Conservation (phyloP, 2,797 vertebrate species). For the Tenualosa thibaudeaui region DNA sequence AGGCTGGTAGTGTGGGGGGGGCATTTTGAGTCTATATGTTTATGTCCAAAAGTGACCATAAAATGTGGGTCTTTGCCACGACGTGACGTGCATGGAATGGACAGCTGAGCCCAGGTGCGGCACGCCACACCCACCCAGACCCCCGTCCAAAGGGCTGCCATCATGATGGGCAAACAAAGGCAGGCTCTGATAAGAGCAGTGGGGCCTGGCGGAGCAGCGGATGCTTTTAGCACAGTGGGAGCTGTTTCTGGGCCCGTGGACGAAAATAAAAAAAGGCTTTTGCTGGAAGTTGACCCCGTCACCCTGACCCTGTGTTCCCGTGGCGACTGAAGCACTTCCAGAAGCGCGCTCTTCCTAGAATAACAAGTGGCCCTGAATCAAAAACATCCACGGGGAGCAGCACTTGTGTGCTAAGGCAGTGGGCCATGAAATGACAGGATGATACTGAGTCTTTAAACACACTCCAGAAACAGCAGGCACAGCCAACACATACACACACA, state of each 20-base stretch:
- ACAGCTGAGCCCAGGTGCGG: neutral
- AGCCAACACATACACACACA: conserved; percentile 3
- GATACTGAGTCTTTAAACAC: conserved; percentile 59
- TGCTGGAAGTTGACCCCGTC: conserved; percentile 47
- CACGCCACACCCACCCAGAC: neutral
- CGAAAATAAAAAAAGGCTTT: conserved; percentile 31
- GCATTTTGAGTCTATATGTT: neutral
- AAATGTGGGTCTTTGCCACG: neutral
- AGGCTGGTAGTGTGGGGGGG: neutral
- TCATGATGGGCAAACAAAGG: neutral
- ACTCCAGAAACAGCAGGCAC: conserved; percentile 13
- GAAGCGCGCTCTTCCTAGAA: conserved; percentile 49
- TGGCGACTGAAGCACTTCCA: conserved; percentile 50
- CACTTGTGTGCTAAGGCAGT: conserved; percentile 62
- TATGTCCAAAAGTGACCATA: neutral
- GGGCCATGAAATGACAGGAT: conserved; percentile 67
- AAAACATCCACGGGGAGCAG: conserved; percentile 49
- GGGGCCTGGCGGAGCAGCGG: neutral
- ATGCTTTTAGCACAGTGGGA: conserved; percentile 6
- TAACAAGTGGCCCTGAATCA: conserved; percentile 46
- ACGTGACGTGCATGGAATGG: neutral
- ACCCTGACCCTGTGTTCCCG: conserved; percentile 43
- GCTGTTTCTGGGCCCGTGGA: conserved; percentile 9
- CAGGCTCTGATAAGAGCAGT: neutral
- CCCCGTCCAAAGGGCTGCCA: neutral